Percentiles rank a stretch among this genome's conserved stretches.
phyloP scores from a whole-genome alignment of 2,888 invertebrate genomes.

The Polia nebulosa region DNA sequence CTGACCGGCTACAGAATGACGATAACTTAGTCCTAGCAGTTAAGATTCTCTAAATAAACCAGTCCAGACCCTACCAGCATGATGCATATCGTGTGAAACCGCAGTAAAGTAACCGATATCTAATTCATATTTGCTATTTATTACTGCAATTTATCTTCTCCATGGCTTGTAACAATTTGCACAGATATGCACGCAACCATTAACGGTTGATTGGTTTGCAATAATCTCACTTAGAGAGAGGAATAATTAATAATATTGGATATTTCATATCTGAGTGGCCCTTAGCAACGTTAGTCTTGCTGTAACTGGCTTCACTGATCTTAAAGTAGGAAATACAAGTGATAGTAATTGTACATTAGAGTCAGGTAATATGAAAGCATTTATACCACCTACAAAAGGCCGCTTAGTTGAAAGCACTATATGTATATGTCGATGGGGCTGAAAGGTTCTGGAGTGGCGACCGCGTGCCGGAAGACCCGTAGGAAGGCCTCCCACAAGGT shows the following conservation, averaged over 20 bases:
- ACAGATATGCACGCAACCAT: slow-evolving; percentile 49
- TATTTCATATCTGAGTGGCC: slow-evolving; percentile 21
- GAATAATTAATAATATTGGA: slow-evolving; percentile 31
- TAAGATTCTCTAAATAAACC: not conserved
- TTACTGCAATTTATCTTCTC: slow-evolving; percentile 40
- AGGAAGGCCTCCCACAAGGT: no score
- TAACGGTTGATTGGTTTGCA: slow-evolving; percentile 52
- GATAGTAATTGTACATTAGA: not conserved
- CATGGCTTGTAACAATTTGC: slow-evolving; percentile 50
- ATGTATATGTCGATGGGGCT: no score
- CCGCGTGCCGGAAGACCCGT: no score
- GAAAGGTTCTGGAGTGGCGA: no score
- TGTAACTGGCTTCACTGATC: not conserved
- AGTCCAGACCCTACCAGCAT: not conserved
- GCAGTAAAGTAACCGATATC: slow-evolving; percentile 47
- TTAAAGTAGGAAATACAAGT: not conserved
- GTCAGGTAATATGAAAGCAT: not conserved
- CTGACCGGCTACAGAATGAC: no score
- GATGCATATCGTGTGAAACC: slow-evolving; percentile 40
- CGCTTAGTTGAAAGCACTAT: not conserved
- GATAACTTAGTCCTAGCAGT: not conserved
- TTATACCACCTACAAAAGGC: not conserved
- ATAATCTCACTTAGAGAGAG: slow-evolving; percentile 28
- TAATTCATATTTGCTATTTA: slow-evolving; percentile 55
- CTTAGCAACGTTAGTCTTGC: not conserved